phyloP scores from a whole-genome alignment of 2,797 vertebrate genomes.

The Manis javanica region DNA sequence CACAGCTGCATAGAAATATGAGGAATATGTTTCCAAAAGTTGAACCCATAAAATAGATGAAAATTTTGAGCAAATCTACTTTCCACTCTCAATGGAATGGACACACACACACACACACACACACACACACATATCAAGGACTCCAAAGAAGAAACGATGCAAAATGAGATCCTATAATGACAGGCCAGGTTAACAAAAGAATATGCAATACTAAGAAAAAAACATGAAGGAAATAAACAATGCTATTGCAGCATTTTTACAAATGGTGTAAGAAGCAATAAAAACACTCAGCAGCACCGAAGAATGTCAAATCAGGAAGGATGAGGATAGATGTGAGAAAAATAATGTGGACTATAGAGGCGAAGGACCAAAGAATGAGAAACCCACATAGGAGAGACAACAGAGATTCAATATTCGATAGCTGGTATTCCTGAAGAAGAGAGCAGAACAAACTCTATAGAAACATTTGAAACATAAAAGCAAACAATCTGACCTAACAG shows the following conservation, averaged over 20 bases:
- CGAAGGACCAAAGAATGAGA: background rate
- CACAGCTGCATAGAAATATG: background rate
- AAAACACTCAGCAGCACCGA: background rate
- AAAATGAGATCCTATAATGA: background rate
- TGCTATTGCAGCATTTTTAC: background rate
- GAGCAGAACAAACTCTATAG: background rate
- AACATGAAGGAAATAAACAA: background rate
- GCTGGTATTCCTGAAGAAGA: background rate
- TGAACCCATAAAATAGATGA: background rate
- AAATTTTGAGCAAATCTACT: background rate
- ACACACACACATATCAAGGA: background rate
- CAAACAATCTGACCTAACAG: background rate
- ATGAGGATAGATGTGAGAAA: background rate
- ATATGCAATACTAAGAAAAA: background rate
- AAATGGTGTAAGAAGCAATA: background rate
- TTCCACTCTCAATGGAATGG: background rate
- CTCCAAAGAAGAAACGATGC: background rate
- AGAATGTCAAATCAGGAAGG: background rate
- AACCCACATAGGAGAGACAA: background rate
- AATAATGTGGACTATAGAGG: background rate
- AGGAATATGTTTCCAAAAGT: slow-evolving; percentile 9
- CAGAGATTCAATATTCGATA: background rate
- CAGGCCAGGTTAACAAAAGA: background rate
- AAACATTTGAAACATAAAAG: background rate
- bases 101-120: background rate